Evolutionary conservation across 2,113 vertebrate species (phyloP).

Genomic region (Rhinichthys klamathensis): DNA sequence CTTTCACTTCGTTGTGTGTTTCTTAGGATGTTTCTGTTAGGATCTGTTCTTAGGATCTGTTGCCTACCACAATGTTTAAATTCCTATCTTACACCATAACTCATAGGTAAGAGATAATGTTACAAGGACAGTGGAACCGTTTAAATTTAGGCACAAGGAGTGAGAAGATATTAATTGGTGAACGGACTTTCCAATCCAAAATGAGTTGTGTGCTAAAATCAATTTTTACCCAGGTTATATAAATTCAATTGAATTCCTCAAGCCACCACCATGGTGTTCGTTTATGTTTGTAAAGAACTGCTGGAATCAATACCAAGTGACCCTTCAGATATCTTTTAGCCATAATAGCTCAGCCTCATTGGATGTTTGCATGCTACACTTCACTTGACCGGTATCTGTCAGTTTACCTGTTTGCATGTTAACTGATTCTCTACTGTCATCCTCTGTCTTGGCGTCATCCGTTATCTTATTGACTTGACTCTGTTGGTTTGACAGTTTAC

Average conservation of each 20-base stretch:
- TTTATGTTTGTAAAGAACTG: background rate
- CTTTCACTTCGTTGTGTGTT: background rate
- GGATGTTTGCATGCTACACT: background rate
- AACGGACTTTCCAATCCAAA: background rate
- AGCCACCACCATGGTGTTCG: background rate
- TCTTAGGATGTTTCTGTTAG: background rate
- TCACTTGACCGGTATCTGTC: constrained; percentile 15
- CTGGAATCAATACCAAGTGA: no score
- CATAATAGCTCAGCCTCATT: background rate
- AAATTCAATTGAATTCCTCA: background rate
- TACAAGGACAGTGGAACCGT: background rate
- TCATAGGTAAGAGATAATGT: background rate
- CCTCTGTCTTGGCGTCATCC: background rate
- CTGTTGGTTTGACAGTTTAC: constrained; percentile 4
- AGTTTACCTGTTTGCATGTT: constrained; percentile 36
- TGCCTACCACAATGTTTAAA: background rate
- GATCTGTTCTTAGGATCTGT: background rate
- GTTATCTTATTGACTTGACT: no score
- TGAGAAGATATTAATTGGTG: no score
- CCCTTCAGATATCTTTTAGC: no score
- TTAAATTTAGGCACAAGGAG: background rate
- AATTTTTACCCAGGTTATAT: background rate
- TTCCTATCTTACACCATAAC: background rate
- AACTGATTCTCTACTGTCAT: background rate
- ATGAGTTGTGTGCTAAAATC: background rate